phyloP scores from a whole-genome alignment of 1,140 invertebrate genomes.

The Cyphomyrmex costatus region DNA sequence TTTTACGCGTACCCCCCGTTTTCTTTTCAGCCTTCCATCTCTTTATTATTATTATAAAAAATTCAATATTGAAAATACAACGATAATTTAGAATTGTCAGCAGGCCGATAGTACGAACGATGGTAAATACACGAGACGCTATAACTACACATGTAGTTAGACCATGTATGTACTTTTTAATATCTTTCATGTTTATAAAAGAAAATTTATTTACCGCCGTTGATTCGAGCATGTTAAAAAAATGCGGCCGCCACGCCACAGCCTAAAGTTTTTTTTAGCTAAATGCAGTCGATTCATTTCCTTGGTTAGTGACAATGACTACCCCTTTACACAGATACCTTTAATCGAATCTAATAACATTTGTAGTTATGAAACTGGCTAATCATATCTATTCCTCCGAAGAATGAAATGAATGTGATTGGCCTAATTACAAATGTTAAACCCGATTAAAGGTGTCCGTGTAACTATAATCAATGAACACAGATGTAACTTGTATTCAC shows the following conservation, averaged over 20 bases:
- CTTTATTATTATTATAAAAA: constrained; percentile 48
- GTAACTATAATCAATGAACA: background rate
- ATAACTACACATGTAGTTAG: background rate
- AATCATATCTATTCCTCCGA: no score
- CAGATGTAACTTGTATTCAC: background rate
- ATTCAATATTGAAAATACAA: constrained; percentile 9
- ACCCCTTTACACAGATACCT: no score
- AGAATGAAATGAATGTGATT: no score
- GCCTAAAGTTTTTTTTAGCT: constrained; percentile 31
- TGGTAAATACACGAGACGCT: constrained; percentile 31
- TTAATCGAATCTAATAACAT: no score
- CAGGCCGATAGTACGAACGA: constrained; percentile 46
- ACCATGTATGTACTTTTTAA: constrained; percentile 6
- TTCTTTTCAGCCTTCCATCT: constrained; percentile 50
- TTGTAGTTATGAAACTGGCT: no score
- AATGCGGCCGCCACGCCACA: constrained; percentile 16
- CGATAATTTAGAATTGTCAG: constrained; percentile 58
- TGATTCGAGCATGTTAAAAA: background rate
- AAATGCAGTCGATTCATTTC: constrained; percentile 33
- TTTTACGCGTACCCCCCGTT: constrained; percentile 1
- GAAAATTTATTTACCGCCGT: constrained; percentile 9
- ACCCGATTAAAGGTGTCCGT: no score
- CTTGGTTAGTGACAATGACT: constrained; percentile 2
- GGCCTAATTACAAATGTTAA: no score
- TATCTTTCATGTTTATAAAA: background rate